These are phyloP conservation scores for Aleiodes alternator DNA, from an alignment of 2,888 invertebrate genomes.

Conservation along the genomic window DNA sequence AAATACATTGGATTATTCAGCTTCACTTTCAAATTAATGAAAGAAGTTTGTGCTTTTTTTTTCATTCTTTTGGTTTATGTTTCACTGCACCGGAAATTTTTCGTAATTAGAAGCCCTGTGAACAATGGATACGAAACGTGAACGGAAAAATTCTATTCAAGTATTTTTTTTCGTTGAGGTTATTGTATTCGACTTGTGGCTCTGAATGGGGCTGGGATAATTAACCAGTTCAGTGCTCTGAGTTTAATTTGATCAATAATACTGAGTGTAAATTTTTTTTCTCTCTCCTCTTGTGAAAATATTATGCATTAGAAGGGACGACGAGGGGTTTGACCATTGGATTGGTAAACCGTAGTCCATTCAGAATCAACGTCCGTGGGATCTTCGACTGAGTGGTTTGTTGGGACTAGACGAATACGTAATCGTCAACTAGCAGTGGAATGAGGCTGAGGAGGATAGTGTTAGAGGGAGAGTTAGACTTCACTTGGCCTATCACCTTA, in stretches of 20 bases:
- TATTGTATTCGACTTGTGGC: conserved; percentile 35
- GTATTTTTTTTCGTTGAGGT: conserved; percentile 8
- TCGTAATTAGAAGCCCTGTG: conserved; percentile 13
- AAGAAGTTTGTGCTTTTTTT: conserved; percentile 12
- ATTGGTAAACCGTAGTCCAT: conserved; percentile 14
- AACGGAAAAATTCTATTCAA: conserved; percentile 13
- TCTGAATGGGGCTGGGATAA: conserved; percentile 26
- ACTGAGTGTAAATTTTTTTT: not conserved
- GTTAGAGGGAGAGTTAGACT: conserved; percentile 56
- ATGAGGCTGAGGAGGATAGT: conserved; percentile 7
- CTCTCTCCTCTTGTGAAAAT: not conserved
- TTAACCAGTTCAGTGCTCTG: conserved; percentile 30
- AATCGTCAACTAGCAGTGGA: conserved; percentile 56
- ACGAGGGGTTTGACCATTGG: conserved; percentile 1
- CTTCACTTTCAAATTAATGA: conserved; percentile 15
- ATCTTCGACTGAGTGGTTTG: conserved; percentile 4
- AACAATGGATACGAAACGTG: conserved; percentile 20
- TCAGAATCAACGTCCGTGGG: not conserved
- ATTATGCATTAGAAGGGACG: conserved; percentile 9
- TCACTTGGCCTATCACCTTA: conserved; percentile 68
- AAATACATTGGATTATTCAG: not conserved
- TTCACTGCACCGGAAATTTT: conserved; percentile 19
- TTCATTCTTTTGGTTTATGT: conserved; percentile 5
- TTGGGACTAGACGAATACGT: conserved; percentile 65
- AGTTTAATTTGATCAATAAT: conserved; percentile 20